Evolutionary conservation across 2,797 vertebrate genomes (phyloP), one percentile per base, ranked within the genome.

Genomic region (Pachyuromys duprasi): DNA sequence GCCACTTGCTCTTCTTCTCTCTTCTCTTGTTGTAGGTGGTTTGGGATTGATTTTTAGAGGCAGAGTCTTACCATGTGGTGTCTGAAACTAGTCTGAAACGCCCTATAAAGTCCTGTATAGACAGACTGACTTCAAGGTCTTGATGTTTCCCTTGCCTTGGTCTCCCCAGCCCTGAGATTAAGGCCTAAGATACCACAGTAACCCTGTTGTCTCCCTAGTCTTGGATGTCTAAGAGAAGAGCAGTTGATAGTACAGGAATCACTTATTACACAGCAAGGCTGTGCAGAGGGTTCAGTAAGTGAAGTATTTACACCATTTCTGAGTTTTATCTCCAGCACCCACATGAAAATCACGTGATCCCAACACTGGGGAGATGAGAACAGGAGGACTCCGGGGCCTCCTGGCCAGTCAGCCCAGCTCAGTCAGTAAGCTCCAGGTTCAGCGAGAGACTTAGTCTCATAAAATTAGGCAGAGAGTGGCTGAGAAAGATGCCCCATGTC

Each of bases 191-290:
- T 28, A 33, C 36, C 28, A 17, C 33, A 45, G 3, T 45, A 28
- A 8, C 18, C 15, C 72, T n/a, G 24, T 11, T 76, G 65, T 8
- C 8, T 3, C 0, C 45, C 69, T 62, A 13, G 5, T 11, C 45
- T 60, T 81, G 9, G 26, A 12, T 49, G 26, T n/a, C 82, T 67
- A 53, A 74, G 49, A 33, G n/a, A 49, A 28, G 7, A 63, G 65
- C 42, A 39, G 3, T 1, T 62, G 1, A 36, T 20, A 24, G 14
- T 20, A 2, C 14, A 14, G 36, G 3, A 12, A 55, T 1, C 4
- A 33, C 11, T 55, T 69, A n/a, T 42, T 22, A 76, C 8, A 42
- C 24, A 72, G 80, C 53, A 39, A 53, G n/a, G 49, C 49, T 57
- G 4, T 28, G 65, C n/a, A 55, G 5, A 31, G 14, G 5, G 26